Evolutionary conservation across 2,797 vertebrate species (phyloP).

Genomic region (Acanthiza pusilla): DNA sequence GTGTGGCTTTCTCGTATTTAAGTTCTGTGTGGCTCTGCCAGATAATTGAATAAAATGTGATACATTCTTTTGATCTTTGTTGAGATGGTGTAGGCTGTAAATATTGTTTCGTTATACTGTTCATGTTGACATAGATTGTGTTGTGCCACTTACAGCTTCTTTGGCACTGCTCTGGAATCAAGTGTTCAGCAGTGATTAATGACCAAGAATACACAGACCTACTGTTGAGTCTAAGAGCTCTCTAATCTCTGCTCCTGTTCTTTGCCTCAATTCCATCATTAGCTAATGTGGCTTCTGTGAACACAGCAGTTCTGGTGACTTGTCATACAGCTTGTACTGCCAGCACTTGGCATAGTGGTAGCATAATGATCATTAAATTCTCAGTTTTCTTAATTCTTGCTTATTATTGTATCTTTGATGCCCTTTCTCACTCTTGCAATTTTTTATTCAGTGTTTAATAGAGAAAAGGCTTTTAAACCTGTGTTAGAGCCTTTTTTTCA

Average conservation of each 20-base stretch:
- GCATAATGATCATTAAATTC: background rate
- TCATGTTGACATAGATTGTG: background rate
- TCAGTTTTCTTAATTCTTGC: background rate
- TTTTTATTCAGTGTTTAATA: background rate
- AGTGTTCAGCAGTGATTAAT: constrained; percentile 39
- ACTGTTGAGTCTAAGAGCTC: background rate
- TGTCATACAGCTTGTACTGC: background rate
- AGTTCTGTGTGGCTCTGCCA: background rate
- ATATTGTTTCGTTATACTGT: background rate
- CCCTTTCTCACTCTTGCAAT: background rate
- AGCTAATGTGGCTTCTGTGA: background rate
- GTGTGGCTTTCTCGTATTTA: constrained; percentile 3
- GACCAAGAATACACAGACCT: background rate
- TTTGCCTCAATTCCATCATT: background rate
- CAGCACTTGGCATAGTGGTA: background rate
- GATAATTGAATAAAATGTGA: constrained; percentile 24
- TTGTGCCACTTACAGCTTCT: background rate
- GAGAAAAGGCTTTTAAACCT: background rate
- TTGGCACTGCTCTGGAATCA: constrained; percentile 1
- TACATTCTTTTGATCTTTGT: constrained; percentile 34
- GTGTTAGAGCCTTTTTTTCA: background rate
- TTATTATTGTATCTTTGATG: background rate
- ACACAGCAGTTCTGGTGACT: background rate
- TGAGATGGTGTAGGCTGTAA: background rate
- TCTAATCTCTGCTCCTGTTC: constrained; percentile 12